Evolutionary conservation across 2,113 vertebrate genomes (phyloP).

Genomic region (Pristiophorus japonicus): DNA sequence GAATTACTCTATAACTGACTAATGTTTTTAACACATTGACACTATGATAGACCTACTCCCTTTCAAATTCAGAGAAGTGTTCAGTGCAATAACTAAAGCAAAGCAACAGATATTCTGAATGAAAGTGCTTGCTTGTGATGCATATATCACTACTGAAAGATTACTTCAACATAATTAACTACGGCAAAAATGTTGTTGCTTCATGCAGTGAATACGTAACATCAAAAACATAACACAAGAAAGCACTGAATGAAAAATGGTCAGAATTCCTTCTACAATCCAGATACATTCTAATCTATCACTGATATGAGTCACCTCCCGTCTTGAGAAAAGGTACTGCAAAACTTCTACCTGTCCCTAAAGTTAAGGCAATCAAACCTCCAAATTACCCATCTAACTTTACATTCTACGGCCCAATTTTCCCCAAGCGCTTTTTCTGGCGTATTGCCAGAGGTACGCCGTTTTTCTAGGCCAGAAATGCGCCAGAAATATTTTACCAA

Average conservation of each 20-base stretch:
- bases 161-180: background rate
- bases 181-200: background rate
- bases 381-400: background rate
- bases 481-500: too few species aligned
- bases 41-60: background rate
- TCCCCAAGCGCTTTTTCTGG: too few species aligned
- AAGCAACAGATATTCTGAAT: background rate
- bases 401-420: too few species aligned
- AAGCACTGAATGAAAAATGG: background rate
- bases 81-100: background rate
- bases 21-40: background rate
- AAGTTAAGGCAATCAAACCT: background rate
- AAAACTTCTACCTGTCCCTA: background rate
- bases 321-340: background rate
- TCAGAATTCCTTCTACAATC: background rate
- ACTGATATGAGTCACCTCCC: background rate
- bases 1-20: background rate
- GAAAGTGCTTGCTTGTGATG: background rate
- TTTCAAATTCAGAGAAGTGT: background rate
- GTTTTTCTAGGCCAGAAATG: too few species aligned
- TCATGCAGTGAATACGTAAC: background rate
- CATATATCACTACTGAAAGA: background rate
- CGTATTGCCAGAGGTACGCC: too few species aligned
- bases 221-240: background rate
- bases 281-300: background rate